Percentiles rank a stretch among this genome's conserved stretches.
phyloP scores from a whole-genome alignment of 2,888 invertebrate genomes.

The Tenthredo mesomela region DNA sequence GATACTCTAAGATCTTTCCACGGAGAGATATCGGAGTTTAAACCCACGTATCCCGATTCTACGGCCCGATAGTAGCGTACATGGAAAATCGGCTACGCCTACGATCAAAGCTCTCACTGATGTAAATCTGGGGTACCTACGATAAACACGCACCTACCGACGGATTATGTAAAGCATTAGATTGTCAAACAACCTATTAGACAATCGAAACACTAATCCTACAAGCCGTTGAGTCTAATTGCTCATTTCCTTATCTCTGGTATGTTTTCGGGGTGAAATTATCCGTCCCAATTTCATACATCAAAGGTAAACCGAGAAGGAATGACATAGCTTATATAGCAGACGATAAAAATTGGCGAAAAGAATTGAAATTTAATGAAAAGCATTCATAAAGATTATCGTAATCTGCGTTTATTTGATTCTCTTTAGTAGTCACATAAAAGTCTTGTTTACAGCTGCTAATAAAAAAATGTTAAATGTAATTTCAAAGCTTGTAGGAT shows the following conservation, averaged over 20 bases:
- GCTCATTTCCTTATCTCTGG: neutral
- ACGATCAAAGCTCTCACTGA: neutral
- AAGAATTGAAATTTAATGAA: neutral
- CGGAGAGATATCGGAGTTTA: too few species aligned
- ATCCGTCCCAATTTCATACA: neutral
- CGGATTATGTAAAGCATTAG: conserved; percentile 1
- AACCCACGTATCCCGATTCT: too few species aligned
- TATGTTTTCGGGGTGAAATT: neutral
- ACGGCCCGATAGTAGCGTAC: neutral
- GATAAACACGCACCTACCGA: neutral
- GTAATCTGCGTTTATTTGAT: neutral
- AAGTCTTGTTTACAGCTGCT: neutral
- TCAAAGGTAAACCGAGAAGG: neutral
- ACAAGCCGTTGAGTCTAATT: neutral
- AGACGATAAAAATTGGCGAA: neutral
- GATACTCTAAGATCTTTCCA: too few species aligned
- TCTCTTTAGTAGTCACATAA: neutral
- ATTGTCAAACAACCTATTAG: neutral
- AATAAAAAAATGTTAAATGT: neutral
- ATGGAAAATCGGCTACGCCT: neutral
- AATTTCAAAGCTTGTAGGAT: neutral
- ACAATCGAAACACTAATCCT: neutral
- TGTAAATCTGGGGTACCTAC: neutral
- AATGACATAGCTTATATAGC: neutral
- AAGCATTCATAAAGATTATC: neutral